Base-by-base conservation (phyloP, 2,113 vertebrate species). In the Pollachius pollachius region DNA sequence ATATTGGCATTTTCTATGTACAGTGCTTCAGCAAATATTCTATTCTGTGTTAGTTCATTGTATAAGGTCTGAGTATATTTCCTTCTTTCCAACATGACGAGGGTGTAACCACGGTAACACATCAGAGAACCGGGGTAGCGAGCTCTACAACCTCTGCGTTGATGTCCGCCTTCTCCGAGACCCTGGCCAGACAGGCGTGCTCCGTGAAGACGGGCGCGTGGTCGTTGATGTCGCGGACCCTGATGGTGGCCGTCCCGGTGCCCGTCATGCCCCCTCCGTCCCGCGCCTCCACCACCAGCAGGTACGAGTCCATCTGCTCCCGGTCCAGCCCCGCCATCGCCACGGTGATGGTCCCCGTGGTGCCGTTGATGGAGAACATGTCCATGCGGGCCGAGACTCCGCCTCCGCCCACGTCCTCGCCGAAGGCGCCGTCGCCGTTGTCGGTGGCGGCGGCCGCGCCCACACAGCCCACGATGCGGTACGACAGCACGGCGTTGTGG, bases 211-310 rank as follows among this genome's bases (percentile, higher is more conserved):
- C 87, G 0, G 95, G 95, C 4, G 92, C 83, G 0, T 96, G 93
- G 81, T 97, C 95, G 1, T 96, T 97, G 57, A 95, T 61, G 0
- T 96, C 95, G 15, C 82, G 89, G 67, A 97, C 78, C 64, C 88
- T 88, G 62, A 97, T 70, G 48, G 94, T 95, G 7, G 94, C 94
- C 0, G 95, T 96, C 48, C 85, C 95, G 0, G 94, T 96, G 57
- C 93, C 93, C 3, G 86, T 89, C 74, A 95, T 90, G 2, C 95
- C 95, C 70, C 94, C 95, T 0, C 95, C 95, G 52, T 97, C 95
- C 78, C 92, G 90, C 57, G 93, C 95, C 85, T 97, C 95, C 63
- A 97, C 90, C 17, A 91, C 86, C 77, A 97, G 81, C 3, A 94
- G 84, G 62, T 94, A 95, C 9, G 83, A 89, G 48, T 93, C 92